Base-by-base conservation (phyloP, 2,797 vertebrate species). In the Onychomys torridus region DNA sequence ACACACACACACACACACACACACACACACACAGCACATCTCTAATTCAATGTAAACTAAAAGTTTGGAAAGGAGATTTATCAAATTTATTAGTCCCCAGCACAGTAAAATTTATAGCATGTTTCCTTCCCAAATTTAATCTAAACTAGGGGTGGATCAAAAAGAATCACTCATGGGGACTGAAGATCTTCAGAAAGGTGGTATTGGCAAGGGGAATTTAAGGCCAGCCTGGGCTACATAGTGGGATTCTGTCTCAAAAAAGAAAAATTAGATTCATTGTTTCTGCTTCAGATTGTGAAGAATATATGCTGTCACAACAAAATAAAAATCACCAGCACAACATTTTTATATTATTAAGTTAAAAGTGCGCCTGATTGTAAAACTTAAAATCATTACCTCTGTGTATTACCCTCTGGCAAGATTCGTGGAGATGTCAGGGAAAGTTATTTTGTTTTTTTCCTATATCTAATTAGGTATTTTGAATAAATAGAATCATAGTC, bases 401-500 rank as follows among this genome's bases (percentile, higher is more conserved):
- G 14, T 83, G 11, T 91, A 75, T 91, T 89, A 94, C 12, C 61
- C 75, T 27, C 37, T 96, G 19, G 25, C 5, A 92, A 78, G 12
- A 61, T 29, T 81, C 79, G 34, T 73, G 46, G 46, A 67, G 32
- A 83, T 59, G 55, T 96, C 43, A 32, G 37, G 29, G 9, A 61
- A 93, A 94, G 34, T 79, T 82, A 83, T 89, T 34, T 89, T 89
- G 10, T 40, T 95, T 96, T 94, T 79, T 63, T 93, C 11, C 40
- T 69, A 81, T 93, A 90, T n/a, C 9, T 97, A 86, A 96, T 95
- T 89, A 92, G 40, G 76, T 82, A 92, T 75, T 94, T 94, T 95
- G 32, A 85, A 49, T 93, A 93, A 94, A 40, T n/a, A 9, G 40
- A 96, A 88, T 34, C n/a, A 90, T 63, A 83, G 23, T 94, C 46